These are phyloP conservation scores for Scolopax rusticola DNA, from an alignment of 2,797 vertebrate genomes.

Conservation along the genomic window DNA sequence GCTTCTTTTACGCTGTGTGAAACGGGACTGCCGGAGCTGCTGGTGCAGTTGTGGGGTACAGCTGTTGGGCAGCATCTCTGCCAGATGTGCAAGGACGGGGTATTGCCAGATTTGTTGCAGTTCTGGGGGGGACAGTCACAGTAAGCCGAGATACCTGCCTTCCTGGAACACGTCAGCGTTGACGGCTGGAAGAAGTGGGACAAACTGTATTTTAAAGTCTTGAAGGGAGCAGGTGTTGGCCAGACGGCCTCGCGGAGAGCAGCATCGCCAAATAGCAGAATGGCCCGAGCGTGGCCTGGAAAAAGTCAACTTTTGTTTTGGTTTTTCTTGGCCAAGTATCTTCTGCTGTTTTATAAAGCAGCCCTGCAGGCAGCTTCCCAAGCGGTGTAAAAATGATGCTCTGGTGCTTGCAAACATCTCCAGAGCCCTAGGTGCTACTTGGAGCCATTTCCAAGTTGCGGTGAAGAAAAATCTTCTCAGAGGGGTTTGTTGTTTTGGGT, in stretches of 20 bases:
- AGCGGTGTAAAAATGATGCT: background rate
- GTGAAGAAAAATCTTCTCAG: background rate
- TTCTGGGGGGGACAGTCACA: background rate
- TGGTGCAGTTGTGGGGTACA: background rate
- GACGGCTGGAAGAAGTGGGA: conserved; percentile 3
- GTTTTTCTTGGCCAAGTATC: conserved; percentile 21
- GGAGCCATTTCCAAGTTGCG: background rate
- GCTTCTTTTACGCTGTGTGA: background rate
- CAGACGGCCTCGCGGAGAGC: background rate
- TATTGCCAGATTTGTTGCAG: background rate
- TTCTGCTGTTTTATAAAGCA: conserved; percentile 6
- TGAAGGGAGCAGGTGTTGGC: conserved; percentile 40
- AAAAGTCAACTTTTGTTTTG: conserved; percentile 33
- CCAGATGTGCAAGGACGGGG: background rate
- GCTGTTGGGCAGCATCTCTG: background rate
- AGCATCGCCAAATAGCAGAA: background rate
- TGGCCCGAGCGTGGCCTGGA: background rate
- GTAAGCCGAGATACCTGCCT: background rate
- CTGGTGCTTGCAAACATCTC: background rate
- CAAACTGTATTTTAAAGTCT: conserved; percentile 5
- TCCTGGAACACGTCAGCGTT: background rate
- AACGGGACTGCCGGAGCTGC: background rate
- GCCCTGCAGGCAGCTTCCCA: conserved; percentile 1
- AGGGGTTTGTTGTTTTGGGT: background rate
- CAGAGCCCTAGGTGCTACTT: background rate